Evolutionary conservation across 2,888 invertebrate genomes (phyloP).

Genomic region (Dugesia japonica): DNA sequence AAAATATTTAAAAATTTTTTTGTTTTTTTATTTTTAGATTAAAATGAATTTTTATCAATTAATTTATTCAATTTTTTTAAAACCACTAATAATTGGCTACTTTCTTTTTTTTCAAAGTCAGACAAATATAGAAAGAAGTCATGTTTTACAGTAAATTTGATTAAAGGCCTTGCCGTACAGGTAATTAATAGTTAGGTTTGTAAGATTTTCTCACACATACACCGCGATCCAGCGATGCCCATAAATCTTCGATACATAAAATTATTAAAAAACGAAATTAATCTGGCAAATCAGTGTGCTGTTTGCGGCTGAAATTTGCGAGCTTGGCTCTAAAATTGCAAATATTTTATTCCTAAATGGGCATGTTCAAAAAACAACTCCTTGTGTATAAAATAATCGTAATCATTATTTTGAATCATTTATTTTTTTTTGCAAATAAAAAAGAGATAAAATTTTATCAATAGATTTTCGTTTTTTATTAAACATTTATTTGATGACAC

Average conservation of each 20-base stretch:
- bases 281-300: slow-evolving; percentile 20
- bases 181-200: slow-evolving; percentile 13
- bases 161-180: slow-evolving; percentile 11
- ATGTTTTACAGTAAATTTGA: slow-evolving; percentile 5
- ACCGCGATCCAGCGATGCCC: neutral
- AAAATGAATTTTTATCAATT: neutral
- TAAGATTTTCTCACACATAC: slow-evolving; percentile 16
- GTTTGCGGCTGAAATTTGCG: slow-evolving; percentile 14
- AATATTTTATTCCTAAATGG: neutral
- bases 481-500: no score
- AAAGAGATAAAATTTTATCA: neutral
- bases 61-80: neutral
- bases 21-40: no score
- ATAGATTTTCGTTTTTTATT: no score
- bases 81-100: slow-evolving; percentile 1
- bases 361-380: slow-evolving; percentile 11
- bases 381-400: neutral
- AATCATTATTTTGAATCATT: slow-evolving; percentile 1
- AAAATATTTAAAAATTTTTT: no score
- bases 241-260: slow-evolving; percentile 13
- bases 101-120: neutral
- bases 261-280: neutral
- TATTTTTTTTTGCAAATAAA: neutral
- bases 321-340: neutral
- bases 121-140: neutral